Evolutionary conservation across 2,113 vertebrate species (phyloP).

Genomic region (Crotalus horridus): DNA sequence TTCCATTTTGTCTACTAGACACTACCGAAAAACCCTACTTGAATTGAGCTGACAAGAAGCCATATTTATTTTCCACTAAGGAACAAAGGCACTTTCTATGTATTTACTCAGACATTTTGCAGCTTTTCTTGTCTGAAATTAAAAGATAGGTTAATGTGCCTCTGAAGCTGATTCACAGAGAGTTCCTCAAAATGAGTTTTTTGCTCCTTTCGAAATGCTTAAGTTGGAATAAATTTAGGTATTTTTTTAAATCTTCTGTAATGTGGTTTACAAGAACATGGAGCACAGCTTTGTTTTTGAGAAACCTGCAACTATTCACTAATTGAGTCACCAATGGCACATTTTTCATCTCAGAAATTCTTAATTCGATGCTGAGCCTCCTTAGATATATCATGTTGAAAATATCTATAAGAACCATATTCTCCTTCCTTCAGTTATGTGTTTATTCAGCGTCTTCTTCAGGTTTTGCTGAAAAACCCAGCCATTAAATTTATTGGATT

Average conservation of each 20-base stretch:
- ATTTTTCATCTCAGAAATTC: conserved; percentile 41
- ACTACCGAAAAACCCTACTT: conserved; percentile 57
- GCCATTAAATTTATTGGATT: conserved; percentile 29
- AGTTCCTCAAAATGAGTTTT: conserved; percentile 39
- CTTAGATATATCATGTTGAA: conserved; percentile 8
- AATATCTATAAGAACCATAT: neutral
- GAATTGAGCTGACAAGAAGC: conserved; percentile 55
- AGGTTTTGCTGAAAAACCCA: conserved; percentile 13
- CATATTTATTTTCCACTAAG: conserved; percentile 71
- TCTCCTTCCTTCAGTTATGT: conserved; percentile 1
- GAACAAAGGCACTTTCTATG: conserved; percentile 57
- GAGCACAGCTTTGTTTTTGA: conserved; percentile 60
- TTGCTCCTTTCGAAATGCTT: conserved; percentile 28
- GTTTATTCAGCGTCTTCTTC: neutral
- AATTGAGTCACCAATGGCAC: conserved; percentile 57
- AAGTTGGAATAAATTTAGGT: conserved; percentile 49
- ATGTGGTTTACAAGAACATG: conserved; percentile 68
- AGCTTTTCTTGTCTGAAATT: conserved; percentile 58
- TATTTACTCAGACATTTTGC: conserved; percentile 61
- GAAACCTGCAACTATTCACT: conserved; percentile 62
- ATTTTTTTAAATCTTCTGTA: conserved; percentile 63
- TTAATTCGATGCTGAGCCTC: conserved; percentile 22
- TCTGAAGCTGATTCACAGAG: conserved; percentile 35
- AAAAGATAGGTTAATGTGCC: conserved; percentile 58
- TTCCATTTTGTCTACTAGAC: conserved; percentile 59